Percentiles rank a stretch among this genome's conserved stretches.
phyloP scores from a whole-genome alignment of 2,888 invertebrate species.

The Sepioteuthis lessoniana region DNA sequence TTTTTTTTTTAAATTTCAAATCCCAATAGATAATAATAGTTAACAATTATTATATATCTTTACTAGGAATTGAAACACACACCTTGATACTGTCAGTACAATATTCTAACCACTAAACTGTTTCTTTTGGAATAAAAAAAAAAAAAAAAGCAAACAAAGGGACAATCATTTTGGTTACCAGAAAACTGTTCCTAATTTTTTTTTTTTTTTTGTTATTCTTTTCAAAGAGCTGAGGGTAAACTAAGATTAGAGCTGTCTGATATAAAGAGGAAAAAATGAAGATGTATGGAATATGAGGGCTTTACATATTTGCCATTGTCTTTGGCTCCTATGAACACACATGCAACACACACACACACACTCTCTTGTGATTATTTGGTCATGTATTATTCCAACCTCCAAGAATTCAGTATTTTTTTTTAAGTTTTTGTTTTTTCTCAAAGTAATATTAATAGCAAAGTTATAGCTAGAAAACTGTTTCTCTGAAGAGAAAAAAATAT shows the following conservation, averaged over 20 bases:
- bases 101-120: not conserved
- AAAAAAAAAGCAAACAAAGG: not conserved
- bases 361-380: constrained; percentile 17
- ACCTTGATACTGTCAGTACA: not conserved
- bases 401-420: not conserved
- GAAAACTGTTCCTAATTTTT: not conserved
- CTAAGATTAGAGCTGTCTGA: constrained; percentile 4
- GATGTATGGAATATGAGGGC: constrained; percentile 18
- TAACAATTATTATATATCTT: not conserved
- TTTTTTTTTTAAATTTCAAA: not conserved
- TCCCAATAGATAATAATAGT: not conserved
- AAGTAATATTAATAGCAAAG: constrained; percentile 13
- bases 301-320: constrained; percentile 8
- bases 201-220: not conserved
- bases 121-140: not conserved
- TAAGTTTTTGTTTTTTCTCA: not conserved
- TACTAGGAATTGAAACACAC: not conserved
- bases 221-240: not conserved
- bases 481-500: not conserved
- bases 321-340: not conserved
- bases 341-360: not conserved
- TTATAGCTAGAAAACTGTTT: not conserved
- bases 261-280: constrained; percentile 23
- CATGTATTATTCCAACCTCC: not conserved
- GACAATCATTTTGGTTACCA: not conserved